Evolutionary conservation across 1,140 invertebrate genomes (phyloP), one percentile per base, ranked within the genome.

Genomic region (Thaumetopoea pityocampa): DNA sequence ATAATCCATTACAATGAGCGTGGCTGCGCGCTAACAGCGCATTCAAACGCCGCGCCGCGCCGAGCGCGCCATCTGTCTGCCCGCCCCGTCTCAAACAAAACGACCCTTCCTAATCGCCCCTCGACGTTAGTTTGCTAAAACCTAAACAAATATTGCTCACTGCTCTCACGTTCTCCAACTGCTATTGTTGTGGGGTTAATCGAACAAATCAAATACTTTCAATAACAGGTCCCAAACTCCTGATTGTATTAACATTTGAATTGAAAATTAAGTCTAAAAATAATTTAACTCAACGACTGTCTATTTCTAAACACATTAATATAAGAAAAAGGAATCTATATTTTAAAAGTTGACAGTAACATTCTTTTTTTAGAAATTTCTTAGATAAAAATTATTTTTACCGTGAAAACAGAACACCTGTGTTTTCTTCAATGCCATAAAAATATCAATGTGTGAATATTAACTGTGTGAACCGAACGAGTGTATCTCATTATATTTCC

Each of bases 1-100:
- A 83, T 83, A 80, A 83, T 83, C 73, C 72, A 80, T 80, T 79
- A 80, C 71, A 79, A 83, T 80, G 70, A 73, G 66, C 64, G 51
- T 61, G 70, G 66, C 51, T 68, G 66, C 69, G 67, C 64, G 68
- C 71, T 78, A 78, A 83, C 74, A 83, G 69, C 73, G 74, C 71
- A 76, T 80, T 78, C 68, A 67, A 76, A 61, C 72, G 59, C 66
- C 64, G 58, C 71, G 53, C 51, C 51, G 45, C 29, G 27, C 16
- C 46, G 42, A 45, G 49, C 56, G 42, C 58, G 73, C 70, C 79
- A 83, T 83, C 79, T 83, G 79, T 71, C 76, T 57, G 73, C 77
- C 63, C n/a, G n/a, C n/a, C 48, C 69, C 61, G 44, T 36, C 27
- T 51, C 70, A 71, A 71, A 76, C 68, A 77, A 74, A 68, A 46